Base-by-base conservation (phyloP, 2,888 invertebrate species). In the Lepidocyrtoides sp. region DNA sequence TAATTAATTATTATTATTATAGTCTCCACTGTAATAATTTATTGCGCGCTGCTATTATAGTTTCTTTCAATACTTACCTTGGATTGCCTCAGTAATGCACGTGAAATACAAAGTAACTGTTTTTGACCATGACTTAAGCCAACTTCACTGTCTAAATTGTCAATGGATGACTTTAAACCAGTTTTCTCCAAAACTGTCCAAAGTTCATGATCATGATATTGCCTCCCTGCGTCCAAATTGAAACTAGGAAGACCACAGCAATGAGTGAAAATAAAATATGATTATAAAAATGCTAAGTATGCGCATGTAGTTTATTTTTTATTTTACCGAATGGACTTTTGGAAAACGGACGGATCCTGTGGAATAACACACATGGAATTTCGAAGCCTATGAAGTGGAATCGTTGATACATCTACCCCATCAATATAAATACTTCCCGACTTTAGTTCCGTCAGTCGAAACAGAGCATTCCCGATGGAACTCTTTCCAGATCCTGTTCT, bases 311-410 rank as follows among this genome's bases (percentile, higher is more conserved):
- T 36, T 36, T 36, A 36, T 7, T 36, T 7, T 36, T 36, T 36
- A 36, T 4, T n/a, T 54, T 66, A 82, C 77, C 83, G 63, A 60
- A 83, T 66, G 0, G 83, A 48, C 26, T 82, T 91, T 36, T 96
- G 96, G 94, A 97, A 97, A 12, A 97, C 95, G 2, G 96, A 95
- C 0, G 97, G 96, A 94, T 97, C 96, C 94, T 97, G 97, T 7
- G 97, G 96, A 91, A 97, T 96, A 63, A 96, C 95, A 12, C 96
- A 95, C 51, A 96, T 94, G 69, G 95, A 95, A 41, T 95, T 95
- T 77, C 97, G 95, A 17, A 97, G 95, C 89, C 95, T 95, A 60
- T 96, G 95, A 69, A 96, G 94, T 0, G 95, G 95, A 14, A 96
- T 94, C 5, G 94, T 94, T 4, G 95, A 94, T 83, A 96, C 95